A percentile compares a stretch with the other conserved stretches of the same genome.
These are phyloP conservation scores for Melieria crassipennis DNA, from an alignment of 2,888 invertebrate species.

Conservation along the genomic window DNA sequence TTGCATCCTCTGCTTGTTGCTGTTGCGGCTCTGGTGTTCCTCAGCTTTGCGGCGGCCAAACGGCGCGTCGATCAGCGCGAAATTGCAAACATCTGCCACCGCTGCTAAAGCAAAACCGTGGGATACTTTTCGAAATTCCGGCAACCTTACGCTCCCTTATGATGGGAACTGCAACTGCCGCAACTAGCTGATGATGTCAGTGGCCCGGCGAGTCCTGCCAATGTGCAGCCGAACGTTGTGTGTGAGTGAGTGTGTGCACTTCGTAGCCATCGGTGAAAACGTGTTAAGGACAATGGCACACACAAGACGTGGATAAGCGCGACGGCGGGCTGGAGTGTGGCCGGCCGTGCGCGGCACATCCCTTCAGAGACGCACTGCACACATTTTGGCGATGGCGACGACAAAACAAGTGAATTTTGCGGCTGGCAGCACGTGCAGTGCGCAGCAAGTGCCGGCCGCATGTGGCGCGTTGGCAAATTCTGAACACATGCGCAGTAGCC, in stretches of 20 bases:
- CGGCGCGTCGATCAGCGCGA: constrained; percentile 35
- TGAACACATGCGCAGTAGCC: too few species aligned
- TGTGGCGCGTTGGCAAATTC: too few species aligned
- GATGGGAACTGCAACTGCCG: constrained; percentile 63
- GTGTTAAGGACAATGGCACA: background rate
- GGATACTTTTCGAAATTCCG: constrained; percentile 53
- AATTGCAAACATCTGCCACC: constrained; percentile 63
- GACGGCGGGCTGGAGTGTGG: constrained; percentile 16
- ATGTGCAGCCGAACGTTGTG: constrained; percentile 2
- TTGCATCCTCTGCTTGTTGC: background rate
- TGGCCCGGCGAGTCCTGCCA: constrained; percentile 2
- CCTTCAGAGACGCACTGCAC: too few species aligned
- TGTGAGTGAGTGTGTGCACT: background rate
- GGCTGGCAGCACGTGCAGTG: too few species aligned
- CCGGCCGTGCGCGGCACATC: background rate
- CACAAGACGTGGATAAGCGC: background rate
- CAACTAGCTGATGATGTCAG: constrained; percentile 14
- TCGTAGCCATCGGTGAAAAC: too few species aligned
- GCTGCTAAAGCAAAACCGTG: constrained; percentile 52
- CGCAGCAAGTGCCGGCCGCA: too few species aligned
- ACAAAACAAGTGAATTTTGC: too few species aligned
- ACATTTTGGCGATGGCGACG: too few species aligned
- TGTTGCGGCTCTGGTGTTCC: background rate
- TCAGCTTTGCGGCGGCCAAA: background rate
- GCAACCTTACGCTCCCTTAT: constrained; percentile 49